phyloP scores from a whole-genome alignment of 2,113 vertebrate genomes.

The Pungitius pungitius region DNA sequence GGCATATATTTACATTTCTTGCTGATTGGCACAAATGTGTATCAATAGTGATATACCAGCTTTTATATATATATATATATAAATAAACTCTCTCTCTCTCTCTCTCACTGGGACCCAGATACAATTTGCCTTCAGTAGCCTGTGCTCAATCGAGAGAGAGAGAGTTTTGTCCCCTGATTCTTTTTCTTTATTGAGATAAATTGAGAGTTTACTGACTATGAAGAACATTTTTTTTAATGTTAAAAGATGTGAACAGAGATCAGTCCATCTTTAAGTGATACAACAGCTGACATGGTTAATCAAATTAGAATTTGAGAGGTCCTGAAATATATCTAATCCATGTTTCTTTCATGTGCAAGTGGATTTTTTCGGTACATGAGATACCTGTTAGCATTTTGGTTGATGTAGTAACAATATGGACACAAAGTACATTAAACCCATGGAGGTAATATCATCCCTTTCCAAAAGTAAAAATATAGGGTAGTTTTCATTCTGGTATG shows the following conservation, averaged over 20 bases:
- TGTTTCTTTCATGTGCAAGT: background rate
- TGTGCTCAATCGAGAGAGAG: background rate
- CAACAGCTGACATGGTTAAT: background rate
- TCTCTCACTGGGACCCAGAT: no score
- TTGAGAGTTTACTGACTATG: background rate
- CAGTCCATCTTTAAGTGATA: background rate
- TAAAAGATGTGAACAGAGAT: background rate
- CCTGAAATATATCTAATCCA: background rate
- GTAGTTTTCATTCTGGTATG: conserved; percentile 48
- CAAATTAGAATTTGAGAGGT: background rate
- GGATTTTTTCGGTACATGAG: background rate
- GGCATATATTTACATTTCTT: conserved; percentile 21
- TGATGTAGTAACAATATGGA: conserved; percentile 11
- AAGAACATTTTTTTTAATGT: background rate
- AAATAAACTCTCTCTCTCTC: background rate
- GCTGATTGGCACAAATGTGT: background rate
- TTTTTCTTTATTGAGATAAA: background rate
- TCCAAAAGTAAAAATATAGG: conserved; percentile 65
- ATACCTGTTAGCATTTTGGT: conserved; percentile 7
- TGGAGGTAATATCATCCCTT: conserved; percentile 1
- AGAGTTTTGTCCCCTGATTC: background rate
- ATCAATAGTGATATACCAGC: background rate
- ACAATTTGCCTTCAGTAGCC: background rate
- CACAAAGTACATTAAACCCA: conserved; percentile 13
- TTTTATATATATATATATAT: no score